These are phyloP conservation scores for Tragulus kanchil DNA, from an alignment of 2,113 vertebrate genomes.

Conservation along the genomic window DNA sequence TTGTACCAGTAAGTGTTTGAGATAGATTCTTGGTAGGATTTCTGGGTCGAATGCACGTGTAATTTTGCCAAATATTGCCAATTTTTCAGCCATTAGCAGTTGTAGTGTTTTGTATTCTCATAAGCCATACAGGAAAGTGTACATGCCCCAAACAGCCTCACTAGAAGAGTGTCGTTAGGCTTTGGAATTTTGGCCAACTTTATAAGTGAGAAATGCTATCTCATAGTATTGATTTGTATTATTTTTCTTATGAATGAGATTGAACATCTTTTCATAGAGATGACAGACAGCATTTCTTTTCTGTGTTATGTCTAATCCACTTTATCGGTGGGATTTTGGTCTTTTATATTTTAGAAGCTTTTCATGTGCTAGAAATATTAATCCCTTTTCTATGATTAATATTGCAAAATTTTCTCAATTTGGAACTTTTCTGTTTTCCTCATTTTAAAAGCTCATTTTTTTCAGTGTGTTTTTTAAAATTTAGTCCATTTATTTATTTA, in stretches of 20 bases:
- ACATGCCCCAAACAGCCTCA: neutral
- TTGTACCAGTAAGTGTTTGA: neutral
- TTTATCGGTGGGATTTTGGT: neutral
- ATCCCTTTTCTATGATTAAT: neutral
- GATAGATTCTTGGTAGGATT: neutral
- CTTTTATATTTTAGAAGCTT: neutral
- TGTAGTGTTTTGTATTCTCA: neutral
- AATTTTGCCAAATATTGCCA: neutral
- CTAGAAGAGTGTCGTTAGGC: neutral
- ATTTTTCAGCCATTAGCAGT: neutral
- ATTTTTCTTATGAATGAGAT: neutral
- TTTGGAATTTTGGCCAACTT: neutral
- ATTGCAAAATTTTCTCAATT: neutral
- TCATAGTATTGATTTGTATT: neutral
- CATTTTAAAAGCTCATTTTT: neutral
- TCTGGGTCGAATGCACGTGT: neutral
- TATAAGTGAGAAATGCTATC: neutral
- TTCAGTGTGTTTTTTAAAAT: neutral
- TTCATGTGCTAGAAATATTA: neutral
- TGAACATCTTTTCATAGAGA: neutral
- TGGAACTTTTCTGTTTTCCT: neutral
- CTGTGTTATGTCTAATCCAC: neutral
- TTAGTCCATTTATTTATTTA: neutral
- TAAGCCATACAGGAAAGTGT: neutral
- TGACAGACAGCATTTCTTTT: neutral